Percentiles rank a stretch among this genome's conserved stretches.
These are phyloP conservation scores for Paralvinella palmiformis DNA, from an alignment of 1,140 invertebrate genomes.

Conservation along the genomic window DNA sequence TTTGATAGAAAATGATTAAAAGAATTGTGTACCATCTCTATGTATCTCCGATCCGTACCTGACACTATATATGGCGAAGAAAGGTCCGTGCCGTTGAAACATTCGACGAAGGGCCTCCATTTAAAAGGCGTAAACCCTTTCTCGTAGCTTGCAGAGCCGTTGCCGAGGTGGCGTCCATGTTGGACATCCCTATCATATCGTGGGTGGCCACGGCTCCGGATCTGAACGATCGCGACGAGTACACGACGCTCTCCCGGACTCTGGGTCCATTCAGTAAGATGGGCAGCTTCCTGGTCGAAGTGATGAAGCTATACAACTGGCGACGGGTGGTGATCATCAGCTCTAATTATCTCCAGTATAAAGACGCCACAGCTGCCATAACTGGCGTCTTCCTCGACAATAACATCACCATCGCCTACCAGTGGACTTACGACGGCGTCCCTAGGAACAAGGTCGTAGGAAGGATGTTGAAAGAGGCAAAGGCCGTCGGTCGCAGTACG, in stretches of 20 bases:
- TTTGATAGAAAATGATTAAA: too few relatives aligned
- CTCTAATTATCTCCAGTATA: background rate
- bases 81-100: too few relatives aligned
- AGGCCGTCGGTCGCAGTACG: background rate
- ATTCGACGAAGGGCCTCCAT: too few relatives aligned
- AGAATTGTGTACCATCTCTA: too few relatives aligned
- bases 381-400: background rate
- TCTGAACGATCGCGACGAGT: conserved; percentile 11
- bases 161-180: conserved; percentile 18
- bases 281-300: conserved; percentile 14
- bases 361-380: background rate
- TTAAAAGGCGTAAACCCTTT: too few relatives aligned
- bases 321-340: conserved; percentile 3
- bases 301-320: conserved; percentile 14
- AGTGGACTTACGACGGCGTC: background rate
- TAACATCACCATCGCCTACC: background rate
- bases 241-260: conserved; percentile 4
- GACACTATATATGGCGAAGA: too few relatives aligned
- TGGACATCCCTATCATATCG: conserved; percentile 19
- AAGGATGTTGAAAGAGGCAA: background rate
- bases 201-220: conserved; percentile 22
- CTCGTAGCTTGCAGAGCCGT: conserved; percentile 11
- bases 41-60: too few relatives aligned
- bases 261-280: conserved; percentile 18
- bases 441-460: background rate